These are phyloP conservation scores for Larimichthys polyactis DNA, from an alignment of 2,113 vertebrate genomes.

Conservation along the genomic window DNA sequence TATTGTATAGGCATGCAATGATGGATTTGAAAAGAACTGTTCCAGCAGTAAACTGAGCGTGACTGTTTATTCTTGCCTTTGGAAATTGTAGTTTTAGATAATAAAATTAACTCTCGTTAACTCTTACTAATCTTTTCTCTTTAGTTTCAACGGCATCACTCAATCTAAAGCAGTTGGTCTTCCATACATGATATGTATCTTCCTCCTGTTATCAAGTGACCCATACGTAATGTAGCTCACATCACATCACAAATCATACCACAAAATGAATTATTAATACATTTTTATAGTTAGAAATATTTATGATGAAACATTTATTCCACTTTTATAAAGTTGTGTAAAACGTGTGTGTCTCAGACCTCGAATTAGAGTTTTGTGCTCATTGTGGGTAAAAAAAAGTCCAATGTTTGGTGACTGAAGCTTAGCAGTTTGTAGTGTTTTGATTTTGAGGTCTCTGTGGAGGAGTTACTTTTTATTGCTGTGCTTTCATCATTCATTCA, in stretches of 20 bases:
- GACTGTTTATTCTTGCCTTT: no score
- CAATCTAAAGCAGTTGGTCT: not conserved
- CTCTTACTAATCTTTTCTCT: not conserved
- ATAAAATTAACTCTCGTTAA: no score
- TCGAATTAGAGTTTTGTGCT: not conserved
- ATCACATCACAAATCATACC: no score
- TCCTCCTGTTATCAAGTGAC: not conserved
- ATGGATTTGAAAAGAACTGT: not conserved
- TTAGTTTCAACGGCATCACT: not conserved
- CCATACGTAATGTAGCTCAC: not conserved
- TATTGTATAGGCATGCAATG: not conserved
- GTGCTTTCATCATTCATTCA: slow-evolving; percentile 16
- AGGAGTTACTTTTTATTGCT: slow-evolving; percentile 40
- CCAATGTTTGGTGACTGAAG: slow-evolving; percentile 8
- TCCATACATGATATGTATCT: no score
- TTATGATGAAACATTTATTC: not conserved
- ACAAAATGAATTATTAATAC: not conserved
- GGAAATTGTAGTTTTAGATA: no score
- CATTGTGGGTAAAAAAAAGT: not conserved
- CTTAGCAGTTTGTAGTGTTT: not conserved
- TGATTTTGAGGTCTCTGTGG: slow-evolving; percentile 45
- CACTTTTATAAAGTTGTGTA: not conserved
- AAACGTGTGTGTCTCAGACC: no score
- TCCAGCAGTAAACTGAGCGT: no score
- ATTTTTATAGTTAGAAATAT: not conserved